phyloP scores from a whole-genome alignment of 1,140 invertebrate genomes.

The Bicyclus anynana region DNA sequence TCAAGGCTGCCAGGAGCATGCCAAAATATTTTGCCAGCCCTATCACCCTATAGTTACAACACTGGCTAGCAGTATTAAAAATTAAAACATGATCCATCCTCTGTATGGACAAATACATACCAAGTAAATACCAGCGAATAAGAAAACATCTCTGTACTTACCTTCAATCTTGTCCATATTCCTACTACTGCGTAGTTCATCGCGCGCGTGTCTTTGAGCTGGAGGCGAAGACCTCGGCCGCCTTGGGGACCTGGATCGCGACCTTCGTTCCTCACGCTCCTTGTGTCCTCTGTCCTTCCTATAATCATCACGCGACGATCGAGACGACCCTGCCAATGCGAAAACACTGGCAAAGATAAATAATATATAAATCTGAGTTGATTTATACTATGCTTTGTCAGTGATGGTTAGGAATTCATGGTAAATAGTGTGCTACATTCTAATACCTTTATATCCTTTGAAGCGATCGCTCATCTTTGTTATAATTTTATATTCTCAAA shows the following conservation, averaged over 20 bases:
- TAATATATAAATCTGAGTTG: constrained; percentile 61
- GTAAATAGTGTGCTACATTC: constrained; percentile 31
- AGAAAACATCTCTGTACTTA: constrained; percentile 3
- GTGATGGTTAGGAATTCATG: constrained; percentile 20
- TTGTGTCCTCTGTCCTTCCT: constrained; percentile 52
- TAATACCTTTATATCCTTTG: constrained; percentile 62
- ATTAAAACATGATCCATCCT: no score
- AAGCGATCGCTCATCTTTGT: constrained; percentile 57
- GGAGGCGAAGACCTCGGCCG: constrained; percentile 30
- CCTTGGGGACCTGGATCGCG: constrained; percentile 50
- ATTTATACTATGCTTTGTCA: constrained; percentile 13
- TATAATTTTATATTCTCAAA: constrained; percentile 3
- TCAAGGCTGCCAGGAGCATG: no score
- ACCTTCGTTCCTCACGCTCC: constrained; percentile 35
- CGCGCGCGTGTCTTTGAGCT: constrained; percentile 21
- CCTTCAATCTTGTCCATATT: constrained; percentile 38
- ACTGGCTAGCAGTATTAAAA: no score
- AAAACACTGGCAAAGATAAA: constrained; percentile 77
- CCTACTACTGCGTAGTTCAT: constrained; percentile 29
- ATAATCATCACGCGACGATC: constrained; percentile 78
- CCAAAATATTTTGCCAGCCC: no score
- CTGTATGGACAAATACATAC: no score
- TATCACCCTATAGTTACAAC: no score
- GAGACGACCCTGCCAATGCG: constrained; percentile 76
- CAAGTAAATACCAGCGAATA: neutral